Base-by-base conservation (phyloP, 1,140 invertebrate species). In the Drosophila mojavensis region DNA sequence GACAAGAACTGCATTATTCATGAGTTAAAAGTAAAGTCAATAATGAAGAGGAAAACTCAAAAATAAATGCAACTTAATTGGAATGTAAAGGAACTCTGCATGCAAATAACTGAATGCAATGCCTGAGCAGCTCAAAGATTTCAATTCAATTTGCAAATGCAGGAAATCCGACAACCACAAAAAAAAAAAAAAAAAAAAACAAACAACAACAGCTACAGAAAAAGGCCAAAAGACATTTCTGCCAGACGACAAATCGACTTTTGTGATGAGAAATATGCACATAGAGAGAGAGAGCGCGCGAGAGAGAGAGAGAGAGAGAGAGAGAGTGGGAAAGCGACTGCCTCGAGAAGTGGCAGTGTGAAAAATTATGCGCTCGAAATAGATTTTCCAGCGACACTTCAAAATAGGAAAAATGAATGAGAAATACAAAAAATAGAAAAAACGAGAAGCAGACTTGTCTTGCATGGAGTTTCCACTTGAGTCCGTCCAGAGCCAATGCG, bases 301-400 rank as follows among this genome's bases (percentile, higher is more conserved):
- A 58, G 47, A 76, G 62, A 43, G 41, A 47, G n/a, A 17, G 17
- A 47, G 43, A 47, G 5, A 47, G 6, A 17, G 43, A 47, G 43
- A 9, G n/a, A 47, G 15, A 36, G 7, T 36, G 33, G 33, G 33
- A 36, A 36, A 10, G 2, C 33, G 33, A 36, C 67, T 83, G 81
- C 68, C 82, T 60, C 77, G 73, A 54, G 86, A 86, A 72, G 79
- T 86, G 83, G 72, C 83, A 79, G 79, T 68, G 73, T 88, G 79
- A 76, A 83, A 83, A 88, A 89, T 88, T 88, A 89, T 89, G 83
- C 77, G 76, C 69, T 69, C 55, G 55, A 88, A 88, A 88, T 88
- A 88, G 83, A 89, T 88, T 88, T 89, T 89, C 83, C 76, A 78
- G 83, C 74, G 54, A 72, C 76, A 79, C 62, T 59, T 45, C 26